These are phyloP conservation scores for Liodrosophila aerea DNA, from an alignment of 2,888 invertebrate species.

Conservation along the genomic window DNA sequence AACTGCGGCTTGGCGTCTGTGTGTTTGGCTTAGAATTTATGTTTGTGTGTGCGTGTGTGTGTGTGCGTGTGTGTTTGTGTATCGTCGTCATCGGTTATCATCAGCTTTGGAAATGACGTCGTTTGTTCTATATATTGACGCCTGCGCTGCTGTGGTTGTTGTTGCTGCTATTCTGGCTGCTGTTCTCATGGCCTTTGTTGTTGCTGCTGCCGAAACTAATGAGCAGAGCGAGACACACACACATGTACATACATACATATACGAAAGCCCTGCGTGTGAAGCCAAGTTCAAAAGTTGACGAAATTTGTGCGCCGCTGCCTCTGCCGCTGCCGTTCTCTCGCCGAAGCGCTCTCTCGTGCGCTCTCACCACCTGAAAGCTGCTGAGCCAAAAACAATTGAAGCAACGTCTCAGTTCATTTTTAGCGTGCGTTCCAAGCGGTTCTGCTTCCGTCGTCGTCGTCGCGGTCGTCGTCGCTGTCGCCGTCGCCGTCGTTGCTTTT, in stretches of 20 bases:
- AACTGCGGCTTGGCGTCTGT: conserved; percentile 33
- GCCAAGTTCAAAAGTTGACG: conserved; percentile 67
- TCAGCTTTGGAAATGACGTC: conserved; percentile 60
- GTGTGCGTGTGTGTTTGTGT: conserved; percentile 12
- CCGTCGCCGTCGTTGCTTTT: conserved; percentile 22
- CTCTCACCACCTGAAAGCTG: conserved; percentile 48
- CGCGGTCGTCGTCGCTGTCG: conserved; percentile 4
- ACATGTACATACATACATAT: conserved; percentile 6
- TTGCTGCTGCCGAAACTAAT: conserved; percentile 40
- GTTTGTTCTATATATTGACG: conserved; percentile 26
- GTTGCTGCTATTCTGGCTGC: conserved; percentile 13
- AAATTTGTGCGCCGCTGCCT: conserved; percentile 12
- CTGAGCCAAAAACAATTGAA: conserved; percentile 60
- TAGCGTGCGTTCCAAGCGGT: conserved; percentile 61
- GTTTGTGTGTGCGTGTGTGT: conserved; percentile 6
- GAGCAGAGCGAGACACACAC: conserved; percentile 24
- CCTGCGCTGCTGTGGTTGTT: conserved; percentile 30
- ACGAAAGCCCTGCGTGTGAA: conserved; percentile 42
- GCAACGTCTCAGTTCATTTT: conserved; percentile 62
- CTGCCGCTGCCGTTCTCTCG: conserved; percentile 1
- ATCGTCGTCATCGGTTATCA: conserved; percentile 20
- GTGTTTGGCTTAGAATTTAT: background rate
- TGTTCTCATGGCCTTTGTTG: conserved; percentile 4
- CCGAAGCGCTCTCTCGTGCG: conserved; percentile 15
- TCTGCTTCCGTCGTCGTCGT: conserved; percentile 43